phyloP scores from a whole-genome alignment of 2,797 vertebrate species.

The Aeoliscus strigatus region DNA sequence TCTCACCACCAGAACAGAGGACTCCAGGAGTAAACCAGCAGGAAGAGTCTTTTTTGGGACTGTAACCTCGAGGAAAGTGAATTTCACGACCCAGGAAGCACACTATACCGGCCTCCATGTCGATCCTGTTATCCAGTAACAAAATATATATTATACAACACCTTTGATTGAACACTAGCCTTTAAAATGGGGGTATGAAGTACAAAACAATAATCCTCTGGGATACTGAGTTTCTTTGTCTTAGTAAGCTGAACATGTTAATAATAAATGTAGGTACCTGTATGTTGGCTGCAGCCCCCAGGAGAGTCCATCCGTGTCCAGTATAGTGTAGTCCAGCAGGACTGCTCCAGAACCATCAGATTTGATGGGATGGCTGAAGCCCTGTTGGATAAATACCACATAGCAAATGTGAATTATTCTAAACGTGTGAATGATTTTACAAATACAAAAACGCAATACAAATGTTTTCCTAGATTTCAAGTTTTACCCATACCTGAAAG shows the following conservation, averaged over 20 bases:
- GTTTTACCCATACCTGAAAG: constrained; percentile 59
- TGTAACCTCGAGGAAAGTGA: constrained; percentile 70
- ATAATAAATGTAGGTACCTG: constrained; percentile 25
- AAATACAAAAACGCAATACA: too few relatives aligned
- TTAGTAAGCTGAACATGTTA: too few relatives aligned
- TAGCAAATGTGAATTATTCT: too few relatives aligned
- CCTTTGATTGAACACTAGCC: too few relatives aligned
- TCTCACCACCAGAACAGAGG: constrained; percentile 76
- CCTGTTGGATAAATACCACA: constrained; percentile 25
- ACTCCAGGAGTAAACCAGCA: constrained; percentile 79
- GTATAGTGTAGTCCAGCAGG: constrained; percentile 71
- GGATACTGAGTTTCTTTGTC: too few relatives aligned
- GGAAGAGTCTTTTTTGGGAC: constrained; percentile 67
- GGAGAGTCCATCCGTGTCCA: constrained; percentile 77
- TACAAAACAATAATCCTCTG: too few relatives aligned
- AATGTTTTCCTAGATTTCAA: too few relatives aligned
- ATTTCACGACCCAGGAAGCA: constrained; percentile 70
- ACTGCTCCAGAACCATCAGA: constrained; percentile 63
- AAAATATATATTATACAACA: too few relatives aligned
- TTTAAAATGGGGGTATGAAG: too few relatives aligned
- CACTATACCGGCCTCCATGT: constrained; percentile 68
- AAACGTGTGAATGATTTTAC: too few relatives aligned
- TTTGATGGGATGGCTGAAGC: constrained; percentile 73
- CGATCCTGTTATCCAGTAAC: constrained; percentile 50
- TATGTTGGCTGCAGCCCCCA: constrained; percentile 70